Percentiles rank a stretch among this genome's conserved stretches.
Conservation (phyloP, 2,888 invertebrate species). For the Eupithecia pulchellata region DNA sequence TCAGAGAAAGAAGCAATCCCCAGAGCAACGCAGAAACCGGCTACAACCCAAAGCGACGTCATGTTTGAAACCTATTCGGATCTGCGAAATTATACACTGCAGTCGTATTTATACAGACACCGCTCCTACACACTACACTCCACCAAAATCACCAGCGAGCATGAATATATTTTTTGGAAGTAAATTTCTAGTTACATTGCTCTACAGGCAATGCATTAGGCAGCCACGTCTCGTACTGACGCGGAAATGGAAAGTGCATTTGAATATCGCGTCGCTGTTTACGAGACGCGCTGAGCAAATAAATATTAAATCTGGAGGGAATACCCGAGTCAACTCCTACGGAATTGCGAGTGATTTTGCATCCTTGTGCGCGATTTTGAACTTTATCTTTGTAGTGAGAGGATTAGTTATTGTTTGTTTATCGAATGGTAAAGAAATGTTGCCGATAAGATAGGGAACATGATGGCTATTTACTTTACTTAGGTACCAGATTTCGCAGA, state of each 20-base stretch:
- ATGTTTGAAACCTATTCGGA: conserved; percentile 54
- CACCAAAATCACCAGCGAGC: conserved; percentile 40
- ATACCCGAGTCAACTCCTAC: conserved; percentile 70
- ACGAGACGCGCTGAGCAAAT: conserved; percentile 49
- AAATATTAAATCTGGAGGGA: conserved; percentile 67
- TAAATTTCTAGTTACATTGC: conserved; percentile 49
- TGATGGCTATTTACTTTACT: conserved; percentile 15
- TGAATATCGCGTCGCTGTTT: conserved; percentile 39
- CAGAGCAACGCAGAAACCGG: conserved; percentile 50
- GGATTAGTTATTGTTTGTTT: background rate
- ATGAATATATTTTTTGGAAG: conserved; percentile 30
- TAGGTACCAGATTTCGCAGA: conserved; percentile 7
- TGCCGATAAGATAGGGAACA: conserved; percentile 14
- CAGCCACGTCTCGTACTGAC: conserved; percentile 32
- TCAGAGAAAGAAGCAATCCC: conserved; percentile 41
- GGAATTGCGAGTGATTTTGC: conserved; percentile 61
- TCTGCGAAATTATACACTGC: conserved; percentile 50
- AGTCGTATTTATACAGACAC: conserved; percentile 61
- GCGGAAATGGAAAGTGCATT: conserved; percentile 39
- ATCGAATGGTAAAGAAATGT: conserved; percentile 19
- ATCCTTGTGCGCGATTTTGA: conserved; percentile 27
- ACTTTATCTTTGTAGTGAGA: conserved; percentile 20
- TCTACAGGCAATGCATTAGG: conserved; percentile 38
- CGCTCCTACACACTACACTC: conserved; percentile 39
- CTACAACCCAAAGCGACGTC: conserved; percentile 58